Base-by-base conservation (phyloP, 1,140 invertebrate species). In the Ditylenchus dipsaci region DNA sequence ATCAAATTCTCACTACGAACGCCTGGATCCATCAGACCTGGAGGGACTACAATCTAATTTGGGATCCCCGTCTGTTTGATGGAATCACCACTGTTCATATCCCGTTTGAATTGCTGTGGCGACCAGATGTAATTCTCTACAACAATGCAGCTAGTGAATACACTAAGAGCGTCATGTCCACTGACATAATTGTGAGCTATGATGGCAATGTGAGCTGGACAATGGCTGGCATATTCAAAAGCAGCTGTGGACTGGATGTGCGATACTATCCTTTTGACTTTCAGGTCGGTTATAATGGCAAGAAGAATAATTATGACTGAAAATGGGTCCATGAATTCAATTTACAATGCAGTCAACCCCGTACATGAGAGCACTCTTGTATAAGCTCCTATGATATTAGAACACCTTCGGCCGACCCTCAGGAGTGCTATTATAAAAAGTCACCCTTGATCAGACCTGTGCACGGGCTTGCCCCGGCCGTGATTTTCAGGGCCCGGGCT, bases 61-160 rank as follows among this genome's bases (percentile, higher is more conserved):
- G 93, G 93, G 89, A 93, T 77, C 93, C 93, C 0, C 88, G 89
- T 63, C 91, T 95, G 75, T 95, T 94, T 76, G 92, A 91, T 0
- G 92, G 92, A 13, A 89, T 96, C 1, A 91, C 86, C 76, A 92
- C 92, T 89, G 13, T 69, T 53, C 27, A 68, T 3, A 17, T 45
- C 30, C 26, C 47, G 1, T 68, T 65, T 45, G n/a, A 68, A 53
- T 42, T 65, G 53, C 67, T 82, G 13, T 81, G 80, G 80, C 63
- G 63, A n/a, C 79, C 79, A 0, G 79, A 82, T 64, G 80, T 82
- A 33, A 81, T 81, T 63, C 65, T 81, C 15, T 82, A 82, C 53
- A 82, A 82, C 69, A 81, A 81, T 64, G 80, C 81, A 7, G 79
- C 82, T 43, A 70, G 71, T 8, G 71, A 76, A 49, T 81, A 81